phyloP scores from a whole-genome alignment of 2,113 vertebrate species.

The Dipodomys stephensi region DNA sequence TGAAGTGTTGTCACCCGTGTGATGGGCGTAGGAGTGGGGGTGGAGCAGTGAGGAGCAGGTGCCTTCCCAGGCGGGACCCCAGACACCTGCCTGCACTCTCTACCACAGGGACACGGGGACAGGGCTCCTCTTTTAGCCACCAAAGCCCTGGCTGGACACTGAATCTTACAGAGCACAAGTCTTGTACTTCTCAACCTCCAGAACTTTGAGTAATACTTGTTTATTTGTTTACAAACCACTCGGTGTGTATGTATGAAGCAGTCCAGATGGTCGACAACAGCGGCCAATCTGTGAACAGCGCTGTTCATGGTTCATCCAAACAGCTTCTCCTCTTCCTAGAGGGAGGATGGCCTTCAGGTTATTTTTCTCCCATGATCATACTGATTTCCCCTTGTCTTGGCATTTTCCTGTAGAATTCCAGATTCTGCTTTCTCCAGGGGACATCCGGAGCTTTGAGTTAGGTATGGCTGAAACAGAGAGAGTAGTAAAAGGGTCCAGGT shows the following conservation, averaged over 20 bases:
- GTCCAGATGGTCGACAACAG: neutral
- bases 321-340: neutral
- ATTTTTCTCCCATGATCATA: neutral
- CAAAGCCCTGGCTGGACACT: no score
- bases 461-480: neutral
- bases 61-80: neutral
- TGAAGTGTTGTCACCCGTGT: neutral
- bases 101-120: no score
- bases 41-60: neutral
- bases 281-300: no score
- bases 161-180: neutral
- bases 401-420: neutral
- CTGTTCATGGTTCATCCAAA: neutral
- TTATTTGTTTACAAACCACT: no score
- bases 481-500: neutral
- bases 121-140: neutral
- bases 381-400: neutral
- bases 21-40: no score
- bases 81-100: neutral
- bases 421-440: neutral
- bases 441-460: neutral
- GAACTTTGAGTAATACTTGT: neutral
- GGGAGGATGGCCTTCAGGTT: neutral
- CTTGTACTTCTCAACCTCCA: neutral
- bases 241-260: neutral